Evolutionary conservation across 2,888 invertebrate species (phyloP), one percentile per base, ranked within the genome.

Genomic region (Poecilus cupreus): DNA sequence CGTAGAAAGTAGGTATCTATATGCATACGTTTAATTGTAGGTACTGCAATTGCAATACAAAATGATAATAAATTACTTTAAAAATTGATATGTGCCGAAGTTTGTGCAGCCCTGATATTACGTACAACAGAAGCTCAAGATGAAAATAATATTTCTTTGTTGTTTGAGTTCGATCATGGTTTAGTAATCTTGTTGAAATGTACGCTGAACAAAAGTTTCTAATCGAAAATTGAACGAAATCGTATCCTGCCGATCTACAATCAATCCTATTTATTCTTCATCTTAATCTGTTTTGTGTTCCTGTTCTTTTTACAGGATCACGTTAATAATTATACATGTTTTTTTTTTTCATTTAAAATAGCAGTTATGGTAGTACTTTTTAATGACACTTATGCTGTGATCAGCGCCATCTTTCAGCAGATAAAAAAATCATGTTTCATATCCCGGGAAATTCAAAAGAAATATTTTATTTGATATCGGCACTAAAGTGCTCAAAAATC

Each of bases 131-230:
- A 77, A 77, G 77, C 77, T 77, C 46, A 64, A 60, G 60, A 39
- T 77, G 60, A 77, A 77, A 77, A 77, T 77, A 77, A 77, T 77
- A 37, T 39, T 77, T 43, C 51, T 77, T 77, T 77, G 60, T 77
- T 77, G 76, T 54, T 72, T 75, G 37, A 54, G 24, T 32, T 75
- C 75, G 39, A 77, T 77, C 60, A 77, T 43, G 39, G 43, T 77
- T 51, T 43, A 77, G 51, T 51, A 75, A 75, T 75, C 46, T 75
- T 24, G 75, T 32, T 75, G 75, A 51, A 75, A 75, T 75, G 26
- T 32, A 51, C n/a, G 32, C 75, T 16, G 75, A 72, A 72, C 72
- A 72, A 72, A 72, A 72, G 72, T 72, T 24, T 46, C 22, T 72
- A 46, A 72, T 72, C 72, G 72, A 60, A 72, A 72, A 46, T 11